Conservation (phyloP, 1,140 invertebrate genomes). For the Lepidotrigona ventralis region DNA sequence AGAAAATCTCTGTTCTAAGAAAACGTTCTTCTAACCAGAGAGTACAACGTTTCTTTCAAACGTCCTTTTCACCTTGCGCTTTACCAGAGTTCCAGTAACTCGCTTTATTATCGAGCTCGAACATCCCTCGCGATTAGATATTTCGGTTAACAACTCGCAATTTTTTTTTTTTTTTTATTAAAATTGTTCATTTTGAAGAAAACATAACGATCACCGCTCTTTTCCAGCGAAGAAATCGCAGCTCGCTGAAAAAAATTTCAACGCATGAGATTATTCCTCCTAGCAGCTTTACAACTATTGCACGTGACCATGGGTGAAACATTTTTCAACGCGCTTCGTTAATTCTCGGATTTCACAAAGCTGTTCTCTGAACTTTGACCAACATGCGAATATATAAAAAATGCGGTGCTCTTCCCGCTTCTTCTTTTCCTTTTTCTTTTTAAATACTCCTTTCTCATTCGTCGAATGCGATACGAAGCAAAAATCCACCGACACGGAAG, state of each 20-base stretch:
- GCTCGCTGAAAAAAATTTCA: neutral
- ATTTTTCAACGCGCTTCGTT: slow-evolving; percentile 39
- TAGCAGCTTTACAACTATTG: neutral
- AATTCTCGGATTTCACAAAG: slow-evolving; percentile 45
- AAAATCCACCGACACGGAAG: neutral
- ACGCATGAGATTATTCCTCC: slow-evolving; percentile 7
- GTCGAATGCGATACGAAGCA: neutral
- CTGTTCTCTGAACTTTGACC: slow-evolving; percentile 13
- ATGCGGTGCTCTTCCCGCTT: neutral
- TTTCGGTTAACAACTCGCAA: neutral
- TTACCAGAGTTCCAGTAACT: neutral
- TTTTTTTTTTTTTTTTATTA: neutral
- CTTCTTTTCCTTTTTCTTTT: neutral
- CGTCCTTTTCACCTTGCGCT: neutral
- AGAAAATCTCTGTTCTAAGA: slow-evolving; percentile 26
- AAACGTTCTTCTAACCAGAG: slow-evolving; percentile 1
- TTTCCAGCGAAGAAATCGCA: neutral
- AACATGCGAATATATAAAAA: neutral
- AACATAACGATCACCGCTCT: neutral
- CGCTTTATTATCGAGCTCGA: neutral
- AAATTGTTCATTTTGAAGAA: neutral
- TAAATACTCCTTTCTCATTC: neutral
- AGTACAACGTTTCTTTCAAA: neutral
- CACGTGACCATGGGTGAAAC: neutral
- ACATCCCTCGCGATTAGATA: neutral